Base-by-base conservation (phyloP, 2,113 vertebrate genomes). In the Phaethon lepturus region DNA sequence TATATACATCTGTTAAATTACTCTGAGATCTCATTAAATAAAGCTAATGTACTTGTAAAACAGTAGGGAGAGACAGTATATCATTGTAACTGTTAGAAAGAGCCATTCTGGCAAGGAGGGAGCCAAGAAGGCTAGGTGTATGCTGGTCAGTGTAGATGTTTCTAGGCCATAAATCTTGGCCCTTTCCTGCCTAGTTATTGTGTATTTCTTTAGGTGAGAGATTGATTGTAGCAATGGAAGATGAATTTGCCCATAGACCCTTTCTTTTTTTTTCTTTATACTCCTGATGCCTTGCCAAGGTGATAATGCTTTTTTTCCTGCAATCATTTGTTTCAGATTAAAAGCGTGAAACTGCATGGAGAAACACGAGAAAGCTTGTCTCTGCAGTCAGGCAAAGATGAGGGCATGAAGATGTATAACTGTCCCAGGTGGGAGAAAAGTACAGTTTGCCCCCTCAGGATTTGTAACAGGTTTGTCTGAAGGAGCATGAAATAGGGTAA, bases 11-110 rank as follows among this genome's bases (percentile, higher is more conserved):
- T 99, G 98, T 99, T 99, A 99, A 98, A 99, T 99, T 99, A 99
- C 99, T 99, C 98, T 91, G 98, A 98, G 98, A 99, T 99, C 99
- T 99, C 99, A 99, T 99, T 99, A 99, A 99, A 99, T 99, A 99
- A 98, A 99, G 99, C 99, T 99, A 99, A 99, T 99, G 99, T 99
- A 99, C 99, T 99, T 99, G 99, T 99, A 99, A 99, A 99, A 99
- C 99, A 99, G 99, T 99, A 99, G 99, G 99, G 98, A 99, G 98
- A 98, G 98, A 99, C 99, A 98, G 99, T 99, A 99, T 98, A 99
- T 99, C 99, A 99, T 99, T 98, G 98, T 99, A 99, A 99, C 98
- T 98, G 99, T 99, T 99, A 95, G 98, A 98, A 98, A 98, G 98
- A 99, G 98, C 98, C 98, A 97, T 98, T 98, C 97, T 89, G 98